Percentiles rank a stretch among this genome's conserved stretches.
phyloP scores from a whole-genome alignment of 2,797 vertebrate species.

The Melanotaenia nigrans region DNA sequence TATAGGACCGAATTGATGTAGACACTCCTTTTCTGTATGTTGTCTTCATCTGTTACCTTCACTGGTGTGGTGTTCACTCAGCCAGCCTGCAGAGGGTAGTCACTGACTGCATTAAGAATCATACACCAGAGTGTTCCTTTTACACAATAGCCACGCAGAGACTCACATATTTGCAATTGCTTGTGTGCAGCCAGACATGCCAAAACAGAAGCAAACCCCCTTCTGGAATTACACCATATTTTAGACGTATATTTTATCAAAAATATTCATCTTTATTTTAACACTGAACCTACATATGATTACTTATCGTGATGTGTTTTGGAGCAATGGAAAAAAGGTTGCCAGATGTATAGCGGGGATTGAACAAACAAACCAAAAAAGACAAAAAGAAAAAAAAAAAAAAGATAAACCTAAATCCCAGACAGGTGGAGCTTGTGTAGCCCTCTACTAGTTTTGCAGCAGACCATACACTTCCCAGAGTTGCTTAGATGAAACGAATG shows the following conservation, averaged over 20 bases:
- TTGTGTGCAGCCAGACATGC: slow-evolving; percentile 26
- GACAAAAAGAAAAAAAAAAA: too few species aligned
- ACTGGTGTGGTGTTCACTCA: slow-evolving; percentile 47
- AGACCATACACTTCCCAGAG: slow-evolving; percentile 71
- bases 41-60: slow-evolving; percentile 7
- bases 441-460: slow-evolving; percentile 55
- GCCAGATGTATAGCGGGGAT: slow-evolving; percentile 47
- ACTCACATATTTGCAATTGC: slow-evolving; percentile 31
- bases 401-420: slow-evolving; percentile 46
- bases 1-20: too few species aligned
- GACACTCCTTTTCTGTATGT: slow-evolving; percentile 1
- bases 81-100: slow-evolving; percentile 80
- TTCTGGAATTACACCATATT: slow-evolving; percentile 43
- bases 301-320: slow-evolving; percentile 28
- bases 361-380: background rate
- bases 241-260: slow-evolving; percentile 16
- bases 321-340: slow-evolving; percentile 49
- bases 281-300: slow-evolving; percentile 65
- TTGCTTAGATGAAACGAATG: slow-evolving; percentile 77
- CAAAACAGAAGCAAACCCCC: slow-evolving; percentile 13
- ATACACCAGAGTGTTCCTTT: slow-evolving; percentile 23
- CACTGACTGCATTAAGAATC: slow-evolving; percentile 65
- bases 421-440: slow-evolving; percentile 62
- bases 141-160: slow-evolving; percentile 32
- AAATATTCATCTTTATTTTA: slow-evolving; percentile 32